phyloP scores from a whole-genome alignment of 53 echinoderm and acorn worm genomes.

The Stichopus horrens region DNA sequence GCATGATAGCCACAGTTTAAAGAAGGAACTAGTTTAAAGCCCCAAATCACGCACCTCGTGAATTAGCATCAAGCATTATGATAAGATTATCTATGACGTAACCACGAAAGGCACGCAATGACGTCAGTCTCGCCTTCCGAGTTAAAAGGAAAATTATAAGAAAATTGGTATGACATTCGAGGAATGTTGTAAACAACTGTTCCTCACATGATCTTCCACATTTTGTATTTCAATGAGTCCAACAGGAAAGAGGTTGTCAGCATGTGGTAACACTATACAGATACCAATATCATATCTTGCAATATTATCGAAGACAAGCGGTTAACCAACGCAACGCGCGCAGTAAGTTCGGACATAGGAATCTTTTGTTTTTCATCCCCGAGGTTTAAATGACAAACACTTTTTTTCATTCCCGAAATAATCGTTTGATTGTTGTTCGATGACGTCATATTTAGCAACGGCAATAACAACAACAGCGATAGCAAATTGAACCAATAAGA shows the following conservation, averaged over 20 bases:
- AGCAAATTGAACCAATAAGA: background rate
- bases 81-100: too few relatives aligned
- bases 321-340: background rate
- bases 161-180: background rate
- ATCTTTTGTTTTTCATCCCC: too few relatives aligned
- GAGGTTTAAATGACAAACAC: too few relatives aligned
- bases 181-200: background rate
- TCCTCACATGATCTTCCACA: too few relatives aligned
- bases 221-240: too few relatives aligned
- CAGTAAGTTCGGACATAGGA: too few relatives aligned
- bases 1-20: too few relatives aligned
- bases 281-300: too few relatives aligned
- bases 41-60: too few relatives aligned
- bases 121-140: background rate
- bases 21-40: too few relatives aligned
- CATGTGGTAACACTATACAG: background rate
- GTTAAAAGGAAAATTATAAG: background rate
- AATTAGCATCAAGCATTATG: too few relatives aligned
- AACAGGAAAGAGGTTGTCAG: background rate
- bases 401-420: background rate
- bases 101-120: background rate
- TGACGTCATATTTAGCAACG: too few relatives aligned
- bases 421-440: background rate
- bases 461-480: background rate
- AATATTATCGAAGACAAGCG: background rate